Evolutionary conservation across 2,113 vertebrate genomes (phyloP), one percentile per base, ranked within the genome.

Genomic region (Cyprinus carpio): DNA sequence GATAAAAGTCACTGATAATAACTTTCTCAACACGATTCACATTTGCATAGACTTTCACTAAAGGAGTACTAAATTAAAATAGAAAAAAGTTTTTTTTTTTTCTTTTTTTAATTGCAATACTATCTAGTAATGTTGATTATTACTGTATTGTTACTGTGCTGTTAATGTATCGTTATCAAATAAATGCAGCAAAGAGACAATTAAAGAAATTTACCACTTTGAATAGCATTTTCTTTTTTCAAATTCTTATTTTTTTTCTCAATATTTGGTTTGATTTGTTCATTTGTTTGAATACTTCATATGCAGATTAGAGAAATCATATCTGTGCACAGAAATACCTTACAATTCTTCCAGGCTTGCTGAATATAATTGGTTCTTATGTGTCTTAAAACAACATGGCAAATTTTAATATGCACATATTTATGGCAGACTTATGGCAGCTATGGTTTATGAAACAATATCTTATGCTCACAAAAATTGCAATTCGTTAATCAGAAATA

Each of bases 291-390:
- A 60, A 60, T 60, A 60, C 7, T 60, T 60, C 8, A 23, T 60
- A 4, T 9, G 2, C 6, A 54, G 51, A 20, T 54, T 20, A 23
- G 16, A 56, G 49, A 56, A 56, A 56, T 18, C 16, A 56, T 20
- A 7, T 56, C 18, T 56, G 51, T 56, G 51, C 16, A 64, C n/a
- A 74, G 56, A 80, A 84, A 75, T 75, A 46, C 46, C n/a, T 84
- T 83, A 76, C 37, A 81, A 56, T 67, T 76, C 72, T 51, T 51
- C 56, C 40, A 51, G 64, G 69, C 6, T 58, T 58, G 18, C 54
- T 58, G 6, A 58, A 58, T 58, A 20, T 20, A 8, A 56, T 56
- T 23, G 18, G 2, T 9, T 56, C 54, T 23, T 23, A 23, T 23
- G 7, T 20, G 6, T 58, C 54, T 20, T 20, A 56, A 54, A 20